phyloP scores from a whole-genome alignment of 2,797 vertebrate species.

The Hafferia zeledoni region DNA sequence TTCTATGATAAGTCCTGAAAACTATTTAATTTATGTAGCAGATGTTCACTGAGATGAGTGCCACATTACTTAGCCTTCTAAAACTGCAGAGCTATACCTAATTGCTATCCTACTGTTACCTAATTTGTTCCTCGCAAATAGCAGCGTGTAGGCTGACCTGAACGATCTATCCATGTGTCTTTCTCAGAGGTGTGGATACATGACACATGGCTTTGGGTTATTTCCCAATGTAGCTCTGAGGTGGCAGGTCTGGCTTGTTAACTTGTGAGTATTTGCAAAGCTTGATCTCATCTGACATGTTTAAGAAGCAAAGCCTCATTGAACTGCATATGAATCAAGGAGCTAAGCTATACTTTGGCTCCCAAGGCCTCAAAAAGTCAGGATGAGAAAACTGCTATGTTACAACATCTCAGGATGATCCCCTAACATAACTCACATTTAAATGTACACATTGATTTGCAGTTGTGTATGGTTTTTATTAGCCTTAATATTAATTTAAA shows the following conservation, averaged over 20 bases:
- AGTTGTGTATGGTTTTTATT: neutral
- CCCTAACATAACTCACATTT: neutral
- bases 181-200: neutral
- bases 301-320: neutral
- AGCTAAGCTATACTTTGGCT: neutral
- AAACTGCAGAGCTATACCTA: constrained; percentile 20
- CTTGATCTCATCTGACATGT: constrained; percentile 10
- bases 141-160: neutral
- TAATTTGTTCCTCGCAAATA: neutral
- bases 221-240: neutral
- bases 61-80: neutral
- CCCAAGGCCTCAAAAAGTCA: neutral
- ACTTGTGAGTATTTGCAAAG: constrained; percentile 1
- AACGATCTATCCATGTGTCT: neutral
- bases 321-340: neutral
- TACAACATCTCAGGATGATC: neutral
- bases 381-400: neutral
- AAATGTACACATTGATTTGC: neutral
- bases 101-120: neutral
- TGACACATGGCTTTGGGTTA: neutral
- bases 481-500: neutral
- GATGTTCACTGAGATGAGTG: constrained; percentile 9
- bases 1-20: constrained; percentile 4
- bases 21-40: constrained; percentile 19
- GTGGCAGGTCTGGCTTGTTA: neutral